A percentile compares a stretch with the other conserved stretches of the same genome.
These are phyloP conservation scores for Patella caerulea DNA, from an alignment of 2,888 invertebrate species.

Conservation along the genomic window DNA sequence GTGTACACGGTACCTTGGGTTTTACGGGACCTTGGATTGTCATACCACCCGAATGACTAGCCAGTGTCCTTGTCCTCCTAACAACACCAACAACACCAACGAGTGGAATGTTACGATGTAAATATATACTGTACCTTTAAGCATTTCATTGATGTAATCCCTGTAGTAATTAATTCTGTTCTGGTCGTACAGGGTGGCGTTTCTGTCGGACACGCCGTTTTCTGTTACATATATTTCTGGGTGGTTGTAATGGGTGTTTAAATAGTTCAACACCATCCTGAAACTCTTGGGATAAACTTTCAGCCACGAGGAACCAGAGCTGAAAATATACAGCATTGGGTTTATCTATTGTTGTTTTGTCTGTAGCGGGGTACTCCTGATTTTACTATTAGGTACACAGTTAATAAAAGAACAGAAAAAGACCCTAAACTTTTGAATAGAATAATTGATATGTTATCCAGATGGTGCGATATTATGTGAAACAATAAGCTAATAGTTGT, in stretches of 20 bases:
- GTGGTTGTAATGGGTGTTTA: constrained; percentile 55
- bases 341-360: background rate
- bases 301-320: constrained; percentile 59
- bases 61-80: no score
- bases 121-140: constrained; percentile 57
- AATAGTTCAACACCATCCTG: constrained; percentile 58
- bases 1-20: no score
- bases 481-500: no score
- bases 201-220: constrained; percentile 62
- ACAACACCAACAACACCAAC: no score
- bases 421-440: no score
- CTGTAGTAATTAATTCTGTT: constrained; percentile 59
- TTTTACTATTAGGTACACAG: background rate
- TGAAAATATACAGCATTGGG: constrained; percentile 15
- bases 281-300: constrained; percentile 55
- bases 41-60: no score
- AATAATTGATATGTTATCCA: no score
- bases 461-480: no score
- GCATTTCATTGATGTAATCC: constrained; percentile 63
- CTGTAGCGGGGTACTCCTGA: background rate
- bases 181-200: constrained; percentile 57
- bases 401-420: background rate
- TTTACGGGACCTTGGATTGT: no score
- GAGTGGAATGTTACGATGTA: background rate
- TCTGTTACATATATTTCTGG: constrained; percentile 61